phyloP scores from a whole-genome alignment of 2,888 invertebrate species.

The Hyalella azteca region DNA sequence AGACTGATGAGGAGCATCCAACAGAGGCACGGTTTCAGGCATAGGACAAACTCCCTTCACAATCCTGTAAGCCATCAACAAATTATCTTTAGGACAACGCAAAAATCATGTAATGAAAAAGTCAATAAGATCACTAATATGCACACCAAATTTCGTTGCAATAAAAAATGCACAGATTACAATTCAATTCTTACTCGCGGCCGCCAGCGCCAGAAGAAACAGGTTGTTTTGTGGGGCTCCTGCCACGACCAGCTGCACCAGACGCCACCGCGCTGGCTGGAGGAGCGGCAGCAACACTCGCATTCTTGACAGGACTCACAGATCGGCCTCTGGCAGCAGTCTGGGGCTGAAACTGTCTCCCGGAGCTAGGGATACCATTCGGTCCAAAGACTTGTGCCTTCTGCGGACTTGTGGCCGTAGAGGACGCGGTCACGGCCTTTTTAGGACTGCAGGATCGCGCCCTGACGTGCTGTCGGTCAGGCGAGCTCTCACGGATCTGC shows the following conservation, averaged over 20 bases:
- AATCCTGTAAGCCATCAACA: conserved; percentile 3
- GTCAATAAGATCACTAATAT: no score
- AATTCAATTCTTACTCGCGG: not conserved
- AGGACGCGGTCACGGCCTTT: not conserved
- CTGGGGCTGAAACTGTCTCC: not conserved
- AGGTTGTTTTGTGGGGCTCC: conserved; percentile 1
- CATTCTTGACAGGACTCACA: conserved; percentile 43
- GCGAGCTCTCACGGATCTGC: conserved; percentile 54
- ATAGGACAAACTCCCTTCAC: conserved; percentile 53
- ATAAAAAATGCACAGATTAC: not conserved
- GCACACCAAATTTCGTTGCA: no score
- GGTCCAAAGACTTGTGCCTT: not conserved
- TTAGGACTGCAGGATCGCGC: conserved; percentile 21
- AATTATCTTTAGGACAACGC: no score
- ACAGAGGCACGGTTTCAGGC: conserved; percentile 47
- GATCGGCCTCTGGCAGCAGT: conserved; percentile 23
- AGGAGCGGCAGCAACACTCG: not conserved
- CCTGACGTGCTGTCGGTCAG: conserved; percentile 40
- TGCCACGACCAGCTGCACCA: not conserved
- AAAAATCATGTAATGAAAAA: no score
- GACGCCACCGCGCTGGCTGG: not conserved
- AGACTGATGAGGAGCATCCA: conserved; percentile 45
- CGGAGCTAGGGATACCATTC: not conserved
- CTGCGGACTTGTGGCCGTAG: not conserved
- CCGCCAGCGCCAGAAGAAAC: not conserved